Percentiles rank a stretch among this genome's conserved stretches.
phyloP scores from a whole-genome alignment of 92 coral and sea anemone genomes.

The Diadumene lineata region DNA sequence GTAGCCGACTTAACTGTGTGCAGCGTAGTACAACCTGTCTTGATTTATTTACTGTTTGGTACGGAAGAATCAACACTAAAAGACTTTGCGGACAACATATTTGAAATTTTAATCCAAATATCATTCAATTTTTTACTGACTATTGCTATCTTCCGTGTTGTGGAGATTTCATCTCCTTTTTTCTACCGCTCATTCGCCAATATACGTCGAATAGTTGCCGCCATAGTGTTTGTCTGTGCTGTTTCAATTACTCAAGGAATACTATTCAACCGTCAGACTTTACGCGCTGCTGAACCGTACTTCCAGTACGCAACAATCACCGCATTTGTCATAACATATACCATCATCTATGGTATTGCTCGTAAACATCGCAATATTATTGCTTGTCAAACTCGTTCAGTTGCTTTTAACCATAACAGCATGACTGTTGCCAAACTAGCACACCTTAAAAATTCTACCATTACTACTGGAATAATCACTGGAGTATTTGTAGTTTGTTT shows the following conservation, averaged over 20 bases:
- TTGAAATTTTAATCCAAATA: conserved; percentile 45
- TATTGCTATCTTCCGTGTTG: conserved; percentile 53
- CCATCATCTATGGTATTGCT: conserved; percentile 29
- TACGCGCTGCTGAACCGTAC: conserved; percentile 25
- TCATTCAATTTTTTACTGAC: conserved; percentile 47
- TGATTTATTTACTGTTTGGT: conserved; percentile 37
- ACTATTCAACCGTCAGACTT: conserved; percentile 26
- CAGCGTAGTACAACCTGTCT: conserved; percentile 54
- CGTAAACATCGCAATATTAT: conserved; percentile 42
- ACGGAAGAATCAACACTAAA: conserved; percentile 12
- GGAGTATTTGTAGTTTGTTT: conserved; percentile 42
- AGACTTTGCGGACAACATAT: conserved; percentile 42
- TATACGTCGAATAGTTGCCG: conserved; percentile 23
- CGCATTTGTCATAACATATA: conserved; percentile 30
- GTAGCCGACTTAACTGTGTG: conserved; percentile 51
- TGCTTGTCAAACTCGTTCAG: conserved; percentile 33
- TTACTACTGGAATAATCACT: conserved; percentile 65
- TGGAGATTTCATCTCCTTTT: conserved; percentile 49
- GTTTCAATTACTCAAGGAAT: conserved; percentile 45
- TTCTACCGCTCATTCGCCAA: conserved; percentile 48
- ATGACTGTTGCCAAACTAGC: conserved; percentile 40
- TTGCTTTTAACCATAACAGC: conserved; percentile 26
- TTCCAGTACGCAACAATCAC: conserved; percentile 50
- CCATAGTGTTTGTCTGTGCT: conserved; percentile 23
- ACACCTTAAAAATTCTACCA: conserved; percentile 47